phyloP scores from a whole-genome alignment of 2,113 vertebrate species.

The Gymnocephalus cernua region DNA sequence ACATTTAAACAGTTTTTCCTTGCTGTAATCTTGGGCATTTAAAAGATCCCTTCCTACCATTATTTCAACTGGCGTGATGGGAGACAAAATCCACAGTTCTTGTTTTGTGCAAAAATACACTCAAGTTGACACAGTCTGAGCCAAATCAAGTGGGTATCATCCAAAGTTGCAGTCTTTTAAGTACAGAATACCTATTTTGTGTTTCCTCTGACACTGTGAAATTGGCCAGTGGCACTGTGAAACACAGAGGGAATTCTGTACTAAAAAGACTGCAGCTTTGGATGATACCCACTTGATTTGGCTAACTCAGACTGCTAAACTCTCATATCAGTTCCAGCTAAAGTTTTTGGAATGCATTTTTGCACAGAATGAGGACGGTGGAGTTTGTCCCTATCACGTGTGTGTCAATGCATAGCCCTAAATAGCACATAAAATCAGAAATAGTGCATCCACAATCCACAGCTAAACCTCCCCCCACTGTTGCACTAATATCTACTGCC shows the following conservation, averaged over 20 bases:
- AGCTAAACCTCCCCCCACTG: conserved; percentile 5
- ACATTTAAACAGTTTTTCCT: background rate
- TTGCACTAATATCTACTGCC: conserved; percentile 17
- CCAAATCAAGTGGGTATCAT: conserved; percentile 18
- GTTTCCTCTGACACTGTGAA: conserved; percentile 4
- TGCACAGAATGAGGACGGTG: background rate
- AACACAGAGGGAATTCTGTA: background rate
- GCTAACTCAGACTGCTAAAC: background rate
- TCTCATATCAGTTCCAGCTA: background rate
- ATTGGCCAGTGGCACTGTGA: conserved; percentile 8
- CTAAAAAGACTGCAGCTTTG: background rate
- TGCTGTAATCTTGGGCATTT: background rate
- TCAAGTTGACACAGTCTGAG: conserved; percentile 4
- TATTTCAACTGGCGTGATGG: background rate
- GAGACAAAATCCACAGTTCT: background rate
- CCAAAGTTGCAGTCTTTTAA: conserved; percentile 2
- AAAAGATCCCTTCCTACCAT: background rate
- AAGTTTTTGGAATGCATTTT: background rate
- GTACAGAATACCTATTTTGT: background rate
- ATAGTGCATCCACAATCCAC: background rate
- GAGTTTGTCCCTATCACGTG: background rate
- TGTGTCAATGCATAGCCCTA: background rate
- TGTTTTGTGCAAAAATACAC: conserved; percentile 2
- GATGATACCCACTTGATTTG: background rate
- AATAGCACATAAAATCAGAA: conserved; percentile 14